A percentile compares a stretch with the other conserved stretches of the same genome.
phyloP scores from a whole-genome alignment of 2,113 vertebrate species.

The Falcunculus frontatus region DNA sequence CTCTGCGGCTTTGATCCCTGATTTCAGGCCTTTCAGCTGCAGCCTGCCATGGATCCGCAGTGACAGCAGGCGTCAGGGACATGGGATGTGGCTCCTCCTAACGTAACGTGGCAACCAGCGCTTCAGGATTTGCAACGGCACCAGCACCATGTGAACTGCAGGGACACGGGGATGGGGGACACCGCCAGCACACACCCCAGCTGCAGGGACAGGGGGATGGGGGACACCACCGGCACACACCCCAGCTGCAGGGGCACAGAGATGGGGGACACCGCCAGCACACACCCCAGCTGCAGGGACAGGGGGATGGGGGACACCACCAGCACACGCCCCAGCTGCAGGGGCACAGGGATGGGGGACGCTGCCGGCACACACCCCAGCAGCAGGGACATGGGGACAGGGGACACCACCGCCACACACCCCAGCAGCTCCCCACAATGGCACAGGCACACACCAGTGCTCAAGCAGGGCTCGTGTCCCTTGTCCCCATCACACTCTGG shows the following conservation, averaged over 20 bases:
- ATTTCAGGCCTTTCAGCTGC: background rate
- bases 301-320: too few relatives aligned
- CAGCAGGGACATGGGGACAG: background rate
- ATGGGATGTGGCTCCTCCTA: background rate
- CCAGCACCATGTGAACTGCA: background rate
- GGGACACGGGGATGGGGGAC: background rate
- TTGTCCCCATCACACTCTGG: background rate
- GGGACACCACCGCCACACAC: rapidly evolving
- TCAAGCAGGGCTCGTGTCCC: background rate
- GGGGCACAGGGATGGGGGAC: background rate
- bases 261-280: rapidly evolving
- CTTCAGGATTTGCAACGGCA: background rate
- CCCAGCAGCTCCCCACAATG: background rate
- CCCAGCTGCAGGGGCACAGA: background rate
- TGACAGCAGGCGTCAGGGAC: background rate
- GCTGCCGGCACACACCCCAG: background rate
- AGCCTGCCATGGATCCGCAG: background rate
- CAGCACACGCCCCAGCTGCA: too few relatives aligned
- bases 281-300: background rate
- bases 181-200: too few relatives aligned
- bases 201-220: too few relatives aligned
- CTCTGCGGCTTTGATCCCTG: background rate
- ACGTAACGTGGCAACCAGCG: background rate
- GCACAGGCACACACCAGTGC: background rate
- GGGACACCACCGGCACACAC: too few relatives aligned